Base-by-base conservation (phyloP, 2,113 vertebrate species). In the Caracal caracal region DNA sequence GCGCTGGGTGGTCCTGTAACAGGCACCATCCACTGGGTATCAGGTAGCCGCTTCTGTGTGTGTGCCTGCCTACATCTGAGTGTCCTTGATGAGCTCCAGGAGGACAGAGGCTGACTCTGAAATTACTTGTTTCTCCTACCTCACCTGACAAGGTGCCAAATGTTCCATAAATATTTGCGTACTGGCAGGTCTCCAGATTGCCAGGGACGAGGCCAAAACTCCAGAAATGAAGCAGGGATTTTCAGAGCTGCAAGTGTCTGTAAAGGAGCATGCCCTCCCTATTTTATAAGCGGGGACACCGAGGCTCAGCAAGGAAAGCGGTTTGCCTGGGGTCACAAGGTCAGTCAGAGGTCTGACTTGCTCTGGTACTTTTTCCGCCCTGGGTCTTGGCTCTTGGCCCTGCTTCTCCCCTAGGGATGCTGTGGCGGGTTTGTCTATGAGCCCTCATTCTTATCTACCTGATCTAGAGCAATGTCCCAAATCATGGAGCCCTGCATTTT, bases 91-190 rank as follows among this genome's bases (percentile, higher is more conserved):
- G 68, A 91, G 61, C 71, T 96, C 71, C 51, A 71, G 59, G 91
- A 56, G 81, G 92, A 10, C 59, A 71, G 56, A 80, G 24, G 56
- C 70, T 95, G 81, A 35, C 87, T 88, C 73, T 47, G 71, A 92
- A 93, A 33, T 68, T 0, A 17, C 61, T 73, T 56, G 20, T 88
- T 53, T 95, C 85, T 94, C 88, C 81, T 17, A 49, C 68, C 68
- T 94, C 90, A 94, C 92, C 89, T 92, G 86, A 92, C 78, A 53
- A 75, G 84, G 95, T 16, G 91, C 93, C 97, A 98, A 94, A 86
- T 28, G 20, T 19, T 78, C 92, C 93, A 95, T 96, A 97, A 96
- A 97, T 96, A 96, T 66, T 71, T 97, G 86, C 10, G 61, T 61
- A 1, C 10, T 96, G 95, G 96, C 96, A 61, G 66, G 26, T 81